Evolutionary conservation across 64 coral and sea anemone species (phyloP).

Genomic region (Stylophora pistillata): DNA sequence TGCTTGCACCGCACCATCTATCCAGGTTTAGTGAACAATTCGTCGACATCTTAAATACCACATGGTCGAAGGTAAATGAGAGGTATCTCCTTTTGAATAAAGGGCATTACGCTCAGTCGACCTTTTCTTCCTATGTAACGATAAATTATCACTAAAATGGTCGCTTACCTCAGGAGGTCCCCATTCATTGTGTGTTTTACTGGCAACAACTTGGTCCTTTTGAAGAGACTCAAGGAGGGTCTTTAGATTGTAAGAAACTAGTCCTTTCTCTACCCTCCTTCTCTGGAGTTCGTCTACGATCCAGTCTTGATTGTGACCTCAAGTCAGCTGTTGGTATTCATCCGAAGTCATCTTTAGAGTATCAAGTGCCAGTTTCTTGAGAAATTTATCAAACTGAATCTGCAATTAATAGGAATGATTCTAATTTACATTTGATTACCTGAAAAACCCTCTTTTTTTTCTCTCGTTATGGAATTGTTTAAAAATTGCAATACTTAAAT

Average conservation of each 20-base stretch:
- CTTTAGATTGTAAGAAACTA: neutral
- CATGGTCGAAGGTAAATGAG: too few species aligned
- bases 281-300: neutral
- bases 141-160: neutral
- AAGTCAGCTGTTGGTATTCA: slow-evolving; percentile 2
- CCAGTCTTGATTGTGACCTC: neutral
- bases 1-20: too few species aligned
- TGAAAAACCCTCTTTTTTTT: neutral
- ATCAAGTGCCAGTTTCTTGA: neutral
- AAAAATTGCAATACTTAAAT: too few species aligned
- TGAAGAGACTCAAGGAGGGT: neutral
- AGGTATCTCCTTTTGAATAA: too few species aligned
- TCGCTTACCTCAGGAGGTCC: slow-evolving; percentile 18
- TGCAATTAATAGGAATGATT: neutral
- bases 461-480: too few species aligned
- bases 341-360: neutral
- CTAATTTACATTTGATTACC: neutral
- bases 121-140: neutral
- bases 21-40: too few species aligned
- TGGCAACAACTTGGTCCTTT: slow-evolving; percentile 1
- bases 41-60: too few species aligned
- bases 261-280: neutral
- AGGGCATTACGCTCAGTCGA: neutral
- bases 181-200: slow-evolving; percentile 19
- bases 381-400: slow-evolving; percentile 4